Evolutionary conservation across 2,888 invertebrate genomes (phyloP), one percentile per base, ranked within the genome.

Genomic region (Troides oblongomaculatus): DNA sequence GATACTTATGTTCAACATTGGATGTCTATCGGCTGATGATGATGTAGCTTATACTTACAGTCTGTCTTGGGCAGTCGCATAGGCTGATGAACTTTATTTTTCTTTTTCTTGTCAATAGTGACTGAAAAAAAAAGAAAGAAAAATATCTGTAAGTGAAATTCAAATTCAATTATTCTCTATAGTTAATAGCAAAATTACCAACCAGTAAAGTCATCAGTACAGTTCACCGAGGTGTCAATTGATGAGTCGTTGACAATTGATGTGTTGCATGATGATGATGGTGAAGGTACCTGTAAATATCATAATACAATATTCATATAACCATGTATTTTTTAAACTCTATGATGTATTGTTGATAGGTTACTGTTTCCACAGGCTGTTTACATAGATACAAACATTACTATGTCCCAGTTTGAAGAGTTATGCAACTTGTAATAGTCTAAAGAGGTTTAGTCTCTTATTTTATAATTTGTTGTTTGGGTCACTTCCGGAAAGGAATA

Each of bases 21-120:
- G 30, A 30, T 5, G 4, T 30, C 30, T 30, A 30, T 30, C 4
- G 2, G 30, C 5, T 30, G 30, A 30, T 30, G 14, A 59, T 10
- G 23, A 60, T 17, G 17, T 30, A 18, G 17, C 8, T 17, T 18
- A 50, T 7, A 84, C 87, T 86, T 72, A 87, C 87, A 83, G 57
- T 86, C 82, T 0, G 75, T 70, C 58, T 81, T 84, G 2, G 89
- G 89, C 82, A 81, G 81, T 2, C 89, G 84, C 21, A 87, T 66
- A 0, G 87, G 84, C 6, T 73, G 72, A 46, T 84, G 78, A 0
- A 73, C 72, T 10, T 80, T 77, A 36, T 77, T 80, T 14, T 80
- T 77, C 39, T 77, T 80, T 14, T 75, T 74, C 30, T 74, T 74
- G 12, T 71, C 72, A 0, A 75, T 30, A 30, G 30, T 18, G 36